Evolutionary conservation across 2,113 vertebrate genomes (phyloP), one percentile per base, ranked within the genome.

Genomic region (Malurus cyaneus): DNA sequence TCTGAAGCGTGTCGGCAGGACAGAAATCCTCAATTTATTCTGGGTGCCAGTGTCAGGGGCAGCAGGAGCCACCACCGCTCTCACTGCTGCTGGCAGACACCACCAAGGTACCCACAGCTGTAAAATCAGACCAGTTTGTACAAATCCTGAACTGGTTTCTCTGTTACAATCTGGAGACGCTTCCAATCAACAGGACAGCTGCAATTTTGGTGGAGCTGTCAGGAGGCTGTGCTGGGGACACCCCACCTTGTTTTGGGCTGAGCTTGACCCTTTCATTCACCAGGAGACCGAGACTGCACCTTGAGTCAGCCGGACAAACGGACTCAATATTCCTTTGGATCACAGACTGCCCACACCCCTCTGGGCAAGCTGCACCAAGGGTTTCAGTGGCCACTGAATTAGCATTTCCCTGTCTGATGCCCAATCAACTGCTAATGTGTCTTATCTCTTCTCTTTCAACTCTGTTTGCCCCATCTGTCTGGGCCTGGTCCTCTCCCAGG

Each of bases 371-470:
- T 32, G 18, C 91, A 78, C 73, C 77, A 1, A 67, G 57, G 83
- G 17, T 79, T 89, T 85, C 93, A 36, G 89, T 57, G 41, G 84
- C 73, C 83, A 69, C 73, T 3, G 84, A 72, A 95, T 95, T 93
- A 89, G 54, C 95, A 96, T 91, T 85, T 87, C 73, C 50, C 95
- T 59, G 95, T 81, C 93, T 92, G 93, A 94, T 89, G 50, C 89
- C 81, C 91, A n/a, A 92, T 97, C 91, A 94, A 42, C 94, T 94
- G 95, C 73, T 93, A 94, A 96, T 93, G 95, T 42, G 19, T 25
- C 95, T 95, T 96, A 97, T 96, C 96, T 96, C 1, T 72, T 89
- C 93, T 20, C 95, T 94, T 94, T 97, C 94, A 94, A 72, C 61
- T 79, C 47, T 54, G 77, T 91, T 92, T 94, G 89, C 86, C 29